These are phyloP conservation scores for Vulpes vulpes DNA, from an alignment of 2,113 vertebrate genomes.

Conservation along the genomic window DNA sequence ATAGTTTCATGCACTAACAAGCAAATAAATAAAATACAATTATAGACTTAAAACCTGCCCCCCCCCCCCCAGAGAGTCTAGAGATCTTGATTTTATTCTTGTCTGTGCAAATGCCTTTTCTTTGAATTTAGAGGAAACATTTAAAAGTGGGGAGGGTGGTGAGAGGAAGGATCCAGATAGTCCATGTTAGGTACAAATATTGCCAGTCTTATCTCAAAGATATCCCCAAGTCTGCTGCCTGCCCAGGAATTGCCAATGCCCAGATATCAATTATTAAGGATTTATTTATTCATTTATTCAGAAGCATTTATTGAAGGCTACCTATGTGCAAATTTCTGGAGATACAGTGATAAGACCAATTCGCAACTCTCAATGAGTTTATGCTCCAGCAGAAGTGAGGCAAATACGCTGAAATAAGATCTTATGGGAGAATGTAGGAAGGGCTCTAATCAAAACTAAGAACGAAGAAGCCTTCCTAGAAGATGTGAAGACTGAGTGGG, in stretches of 20 bases:
- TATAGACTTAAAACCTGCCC: neutral
- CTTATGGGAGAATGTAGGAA: neutral
- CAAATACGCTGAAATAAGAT: neutral
- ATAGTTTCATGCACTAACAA: neutral
- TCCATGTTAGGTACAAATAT: neutral
- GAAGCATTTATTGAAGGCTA: neutral
- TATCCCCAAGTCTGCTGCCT: neutral
- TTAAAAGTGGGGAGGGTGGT: neutral
- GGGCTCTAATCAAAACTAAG: neutral
- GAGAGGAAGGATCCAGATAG: neutral
- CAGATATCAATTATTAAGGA: neutral
- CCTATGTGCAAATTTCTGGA: neutral
- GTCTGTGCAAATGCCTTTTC: neutral
- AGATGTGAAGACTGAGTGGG: neutral
- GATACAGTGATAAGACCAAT: neutral
- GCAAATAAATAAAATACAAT: slow-evolving; percentile 43
- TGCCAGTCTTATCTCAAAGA: neutral
- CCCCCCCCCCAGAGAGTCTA: neutral
- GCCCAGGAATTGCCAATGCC: neutral
- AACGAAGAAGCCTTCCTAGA: neutral
- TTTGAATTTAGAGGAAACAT: slow-evolving; percentile 38
- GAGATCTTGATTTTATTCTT: slow-evolving; percentile 35
- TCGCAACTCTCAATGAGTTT: neutral
- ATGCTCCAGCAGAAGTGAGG: neutral
- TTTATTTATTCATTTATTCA: neutral